Conservation (phyloP, 2,888 invertebrate genomes). For the Agonopterix alstromeriana region DNA sequence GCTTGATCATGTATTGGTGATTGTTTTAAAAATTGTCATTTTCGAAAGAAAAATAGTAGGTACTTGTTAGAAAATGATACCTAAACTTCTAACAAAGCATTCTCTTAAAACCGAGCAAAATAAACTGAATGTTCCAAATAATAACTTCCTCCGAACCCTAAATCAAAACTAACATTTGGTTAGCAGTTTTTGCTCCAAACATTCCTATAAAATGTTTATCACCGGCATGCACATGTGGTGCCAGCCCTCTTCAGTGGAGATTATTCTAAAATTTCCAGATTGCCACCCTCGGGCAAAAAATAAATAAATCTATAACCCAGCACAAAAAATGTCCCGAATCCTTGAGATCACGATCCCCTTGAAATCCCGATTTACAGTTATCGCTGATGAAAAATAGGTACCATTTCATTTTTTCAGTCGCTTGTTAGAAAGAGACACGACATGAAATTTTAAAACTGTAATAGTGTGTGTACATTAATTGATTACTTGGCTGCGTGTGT, state of each 20-base stretch:
- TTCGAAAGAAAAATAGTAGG: too few relatives aligned
- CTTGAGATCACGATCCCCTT: slow-evolving; percentile 63
- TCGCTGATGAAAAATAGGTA: slow-evolving; percentile 24
- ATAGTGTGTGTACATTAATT: slow-evolving; percentile 13
- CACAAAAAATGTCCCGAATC: slow-evolving; percentile 68
- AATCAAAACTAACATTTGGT: slow-evolving; percentile 68
- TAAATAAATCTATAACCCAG: slow-evolving; percentile 63
- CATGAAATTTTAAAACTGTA: slow-evolving; percentile 1
- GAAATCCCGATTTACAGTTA: slow-evolving; percentile 64
- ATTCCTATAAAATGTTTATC: slow-evolving; percentile 77
- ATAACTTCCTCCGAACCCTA: slow-evolving; percentile 65
- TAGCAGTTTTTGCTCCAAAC: slow-evolving; percentile 66
- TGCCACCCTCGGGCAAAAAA: slow-evolving; percentile 73
- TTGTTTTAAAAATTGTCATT: too few relatives aligned
- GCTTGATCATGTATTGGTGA: too few relatives aligned
- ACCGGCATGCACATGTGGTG: slow-evolving; percentile 62
- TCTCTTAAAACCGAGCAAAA: not conserved
- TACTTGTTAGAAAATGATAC: too few relatives aligned
- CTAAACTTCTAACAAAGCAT: too few relatives aligned
- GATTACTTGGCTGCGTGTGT: slow-evolving; percentile 7
- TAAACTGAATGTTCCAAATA: slow-evolving; percentile 25
- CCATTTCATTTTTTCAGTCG: slow-evolving; percentile 22
- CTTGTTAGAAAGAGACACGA: slow-evolving; percentile 14
- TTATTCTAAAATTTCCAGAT: slow-evolving; percentile 74
- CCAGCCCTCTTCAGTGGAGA: slow-evolving; percentile 61